Evolutionary conservation across 2,113 vertebrate species (phyloP).

Genomic region (Cyphomyrus plagiostoma): DNA sequence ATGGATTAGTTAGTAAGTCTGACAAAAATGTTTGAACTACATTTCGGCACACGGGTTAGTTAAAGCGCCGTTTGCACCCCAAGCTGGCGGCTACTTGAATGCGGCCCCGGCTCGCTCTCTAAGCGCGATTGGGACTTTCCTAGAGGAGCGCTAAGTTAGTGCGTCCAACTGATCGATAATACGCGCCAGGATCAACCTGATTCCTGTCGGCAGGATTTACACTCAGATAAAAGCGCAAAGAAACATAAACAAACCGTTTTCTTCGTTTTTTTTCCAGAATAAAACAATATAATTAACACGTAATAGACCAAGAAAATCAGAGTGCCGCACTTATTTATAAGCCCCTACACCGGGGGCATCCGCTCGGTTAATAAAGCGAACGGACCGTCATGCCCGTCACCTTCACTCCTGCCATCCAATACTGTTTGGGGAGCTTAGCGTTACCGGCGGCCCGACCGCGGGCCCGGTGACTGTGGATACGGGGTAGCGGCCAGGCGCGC

Average conservation of each 20-base stretch:
- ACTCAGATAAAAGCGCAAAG: background rate
- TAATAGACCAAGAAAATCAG: background rate
- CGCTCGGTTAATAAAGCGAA: background rate
- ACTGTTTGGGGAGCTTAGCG: background rate
- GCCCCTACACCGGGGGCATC: background rate
- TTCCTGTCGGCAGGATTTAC: background rate
- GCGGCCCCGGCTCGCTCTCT: background rate
- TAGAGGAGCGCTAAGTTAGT: background rate
- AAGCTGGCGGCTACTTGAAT: background rate
- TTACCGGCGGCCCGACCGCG: slow-evolving; percentile 25
- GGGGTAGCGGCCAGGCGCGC: slow-evolving; percentile 55
- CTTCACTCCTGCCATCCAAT: background rate
- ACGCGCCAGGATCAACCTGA: background rate
- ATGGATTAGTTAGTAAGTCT: background rate
- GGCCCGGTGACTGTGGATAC: slow-evolving; percentile 60
- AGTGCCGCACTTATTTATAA: background rate
- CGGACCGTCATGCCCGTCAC: background rate
- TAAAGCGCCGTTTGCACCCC: background rate
- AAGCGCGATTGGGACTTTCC: background rate
- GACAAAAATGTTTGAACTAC: background rate
- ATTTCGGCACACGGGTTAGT: background rate
- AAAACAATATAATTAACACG: background rate
- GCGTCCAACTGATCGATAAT: background rate
- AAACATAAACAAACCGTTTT: background rate
- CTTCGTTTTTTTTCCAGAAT: background rate